Base-by-base conservation (phyloP, 2,888 invertebrate genomes). In the Amphipyra tragopoginis region DNA sequence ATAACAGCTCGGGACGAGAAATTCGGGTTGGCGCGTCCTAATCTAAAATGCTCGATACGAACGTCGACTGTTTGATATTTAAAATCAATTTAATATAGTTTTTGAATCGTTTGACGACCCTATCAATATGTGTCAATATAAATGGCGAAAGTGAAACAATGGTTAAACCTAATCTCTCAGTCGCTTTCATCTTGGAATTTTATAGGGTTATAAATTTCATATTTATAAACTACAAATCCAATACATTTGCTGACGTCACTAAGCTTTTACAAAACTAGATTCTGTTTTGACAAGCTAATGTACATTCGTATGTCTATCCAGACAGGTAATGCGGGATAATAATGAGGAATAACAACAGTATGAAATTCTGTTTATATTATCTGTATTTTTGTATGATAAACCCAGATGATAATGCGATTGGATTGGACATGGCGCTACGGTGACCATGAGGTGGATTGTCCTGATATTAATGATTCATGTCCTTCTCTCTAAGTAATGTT, bases 381-480 rank as follows among this genome's bases (percentile, higher is more conserved):
- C 47, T 66, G 59, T 79, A 65, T 73, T 76, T 80, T 80, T 77
- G 60, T 64, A 45, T 59, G 40, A 40, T 51, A 39, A 51, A 58
- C 59, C 65, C 53, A 58, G 15, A 63, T 60, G 66, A 48, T 76
- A 79, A 79, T 80, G 50, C 71, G 55, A 80, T 69, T 76, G 66
- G 62, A 76, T 80, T 73, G 79, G 61, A 69, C 55, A 65, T 56
- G 65, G 62, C 15, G 29, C 34, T 75, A 42, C 5, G 48, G 69
- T 68, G 67, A 26, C 76, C 63, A 72, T 61, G 52, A 54, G 9
- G 40, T 0, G 8, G 5, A 42, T 33, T 13, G 26, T 66, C 33
- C 50, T 26, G 39, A 29, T 49, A 42, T 38, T 34, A 6, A 0
- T 36, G 11, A 0, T 7, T 2, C 7, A 33, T n/a, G n/a, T n/a